phyloP scores from a whole-genome alignment of 1,140 invertebrate species.

The Aradophagus sp. region DNA sequence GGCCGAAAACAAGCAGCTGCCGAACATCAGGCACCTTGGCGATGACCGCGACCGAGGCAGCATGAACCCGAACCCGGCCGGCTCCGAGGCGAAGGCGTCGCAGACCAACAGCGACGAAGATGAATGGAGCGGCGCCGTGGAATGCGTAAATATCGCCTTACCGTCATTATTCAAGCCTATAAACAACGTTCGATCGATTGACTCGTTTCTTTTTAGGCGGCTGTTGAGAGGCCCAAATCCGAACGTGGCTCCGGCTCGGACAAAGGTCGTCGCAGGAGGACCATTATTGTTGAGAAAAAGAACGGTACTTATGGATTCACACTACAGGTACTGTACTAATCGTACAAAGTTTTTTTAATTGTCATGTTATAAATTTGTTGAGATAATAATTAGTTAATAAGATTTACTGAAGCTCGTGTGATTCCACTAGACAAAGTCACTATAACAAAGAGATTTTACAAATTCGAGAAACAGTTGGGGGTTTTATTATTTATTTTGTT shows the following conservation, averaged over 20 bases:
- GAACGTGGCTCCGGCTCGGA: conserved; percentile 87
- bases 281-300: conserved; percentile 93
- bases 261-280: conserved; percentile 87
- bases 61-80: conserved; percentile 65
- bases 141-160: conserved; percentile 66
- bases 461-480: too few species aligned
- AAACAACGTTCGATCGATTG: conserved; percentile 1
- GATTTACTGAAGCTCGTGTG: too few species aligned
- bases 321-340: conserved; percentile 81
- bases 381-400: too few species aligned
- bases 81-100: conserved; percentile 55
- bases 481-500: too few species aligned
- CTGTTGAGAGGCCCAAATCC: conserved; percentile 87
- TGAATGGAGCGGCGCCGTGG: conserved; percentile 72
- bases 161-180: too few species aligned
- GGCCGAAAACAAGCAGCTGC: background rate
- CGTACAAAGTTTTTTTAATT: background rate
- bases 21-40: background rate
- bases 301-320: conserved; percentile 96
- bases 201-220: conserved; percentile 69
- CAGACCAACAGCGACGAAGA: conserved; percentile 72
- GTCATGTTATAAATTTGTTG: background rate
- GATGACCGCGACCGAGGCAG: background rate
- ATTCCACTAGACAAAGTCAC: too few species aligned
- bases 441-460: too few species aligned